phyloP scores from a whole-genome alignment of 1,140 invertebrate species.

The Neelides sp. region DNA sequence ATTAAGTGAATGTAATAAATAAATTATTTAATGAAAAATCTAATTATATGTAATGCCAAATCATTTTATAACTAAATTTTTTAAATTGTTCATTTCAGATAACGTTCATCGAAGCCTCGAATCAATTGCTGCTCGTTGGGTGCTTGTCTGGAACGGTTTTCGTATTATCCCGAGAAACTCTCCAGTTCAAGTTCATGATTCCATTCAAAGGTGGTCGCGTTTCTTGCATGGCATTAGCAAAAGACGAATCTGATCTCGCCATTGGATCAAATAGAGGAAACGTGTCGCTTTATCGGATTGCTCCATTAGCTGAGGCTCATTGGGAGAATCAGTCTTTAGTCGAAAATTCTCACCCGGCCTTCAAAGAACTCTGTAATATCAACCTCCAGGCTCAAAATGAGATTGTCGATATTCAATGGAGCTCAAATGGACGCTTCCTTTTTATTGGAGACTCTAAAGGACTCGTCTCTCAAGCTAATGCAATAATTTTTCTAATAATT shows the following conservation, averaged over 20 bases:
- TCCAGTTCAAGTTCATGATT: conserved; percentile 26
- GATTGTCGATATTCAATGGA: conserved; percentile 28
- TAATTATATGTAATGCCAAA: too few relatives aligned
- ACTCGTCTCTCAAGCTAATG: conserved; percentile 25
- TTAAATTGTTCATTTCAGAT: conserved; percentile 16
- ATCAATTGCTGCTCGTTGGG: conserved; percentile 22
- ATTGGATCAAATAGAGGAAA: conserved; percentile 23
- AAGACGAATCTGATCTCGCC: conserved; percentile 25
- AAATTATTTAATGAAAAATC: too few relatives aligned
- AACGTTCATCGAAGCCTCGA: conserved; percentile 27
- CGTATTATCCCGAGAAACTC: conserved; percentile 19
- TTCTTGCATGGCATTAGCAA: conserved; percentile 19
- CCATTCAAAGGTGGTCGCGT: conserved; percentile 29
- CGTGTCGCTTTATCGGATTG: conserved; percentile 21
- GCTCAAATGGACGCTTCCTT: conserved; percentile 27
- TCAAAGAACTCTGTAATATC: conserved; percentile 16
- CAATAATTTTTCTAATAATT: conserved; percentile 1
- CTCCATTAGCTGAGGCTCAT: conserved; percentile 1
- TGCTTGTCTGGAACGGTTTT: conserved; percentile 23
- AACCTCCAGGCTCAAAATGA: conserved; percentile 22
- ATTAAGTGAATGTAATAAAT: too few relatives aligned
- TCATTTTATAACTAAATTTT: not conserved
- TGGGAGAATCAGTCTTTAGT: not conserved
- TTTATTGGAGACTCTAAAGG: conserved; percentile 28
- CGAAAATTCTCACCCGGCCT: not conserved